Evolutionary conservation across 2,797 vertebrate genomes (phyloP), one percentile per base, ranked within the genome.

Genomic region (Enteromius treurensis): DNA sequence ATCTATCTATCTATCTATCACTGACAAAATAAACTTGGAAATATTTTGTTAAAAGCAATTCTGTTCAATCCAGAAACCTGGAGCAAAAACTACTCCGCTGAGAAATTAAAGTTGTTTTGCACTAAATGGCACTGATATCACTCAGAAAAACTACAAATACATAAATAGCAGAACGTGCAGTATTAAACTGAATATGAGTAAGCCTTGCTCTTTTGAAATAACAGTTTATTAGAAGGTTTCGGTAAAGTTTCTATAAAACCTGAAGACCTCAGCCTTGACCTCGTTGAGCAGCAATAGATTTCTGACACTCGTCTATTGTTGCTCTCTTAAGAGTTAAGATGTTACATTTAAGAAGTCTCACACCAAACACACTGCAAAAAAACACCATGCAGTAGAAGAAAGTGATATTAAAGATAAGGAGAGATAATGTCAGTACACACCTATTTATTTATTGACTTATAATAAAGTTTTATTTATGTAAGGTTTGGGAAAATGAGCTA

Each of bases 81-180:
- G 60, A 82, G 82, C 76, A 26, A 81, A 87, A 89, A 68, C 86
- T 87, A 88, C 91, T 91, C 82, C 83, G 86, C 86, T 89, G 80
- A 84, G 90, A 92, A 92, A 91, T 91, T 82, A 87, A 89, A 90
- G 87, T 87, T 89, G 83, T 74, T 69, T 58, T 89, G 84, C 90
- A 90, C 90, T 93, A 91, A 76, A 88, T 85, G 80, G 74, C 79
- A 42, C 71, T 8, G 88, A 83, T 65, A 78, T 68, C 21, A 60
- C 51, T 51, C 2, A 21, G 6, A 19, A 19, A 51, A 7, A 51
- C 5, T 7, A 21, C 7, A 49, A 51, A 51, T 76, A 45, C 37
- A 64, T 40, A 40, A 40, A 40, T 17, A 77, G 71, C 70, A 77
- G 85, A 89, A 90, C 82, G 88, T 83, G 79, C 9, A 21, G 55